These are phyloP conservation scores for Cairina moschata DNA, from an alignment of 2,113 vertebrate genomes.

Conservation along the genomic window DNA sequence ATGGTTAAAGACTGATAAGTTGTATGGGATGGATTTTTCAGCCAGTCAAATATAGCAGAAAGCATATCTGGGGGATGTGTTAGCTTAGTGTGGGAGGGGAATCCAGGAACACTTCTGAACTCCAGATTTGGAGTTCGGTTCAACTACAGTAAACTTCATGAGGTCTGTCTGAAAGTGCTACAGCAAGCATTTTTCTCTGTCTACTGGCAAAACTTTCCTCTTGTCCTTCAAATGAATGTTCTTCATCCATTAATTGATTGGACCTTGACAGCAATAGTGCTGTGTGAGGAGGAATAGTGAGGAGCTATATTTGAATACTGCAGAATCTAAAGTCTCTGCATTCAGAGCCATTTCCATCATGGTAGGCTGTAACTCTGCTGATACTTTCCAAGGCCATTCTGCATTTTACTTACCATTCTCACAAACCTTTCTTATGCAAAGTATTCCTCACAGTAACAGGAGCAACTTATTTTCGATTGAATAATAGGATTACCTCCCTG, in stretches of 20 bases:
- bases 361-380: neutral
- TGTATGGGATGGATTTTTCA: neutral
- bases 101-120: neutral
- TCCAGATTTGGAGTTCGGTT: neutral
- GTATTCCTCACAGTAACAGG: neutral
- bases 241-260: neutral
- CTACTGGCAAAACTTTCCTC: neutral
- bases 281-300: neutral
- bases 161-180: neutral
- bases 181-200: neutral
- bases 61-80: neutral
- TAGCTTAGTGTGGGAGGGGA: neutral
- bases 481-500: neutral
- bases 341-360: neutral
- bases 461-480: neutral
- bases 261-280: neutral
- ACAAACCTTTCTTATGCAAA: neutral
- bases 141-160: neutral
- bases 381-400: neutral
- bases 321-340: neutral
- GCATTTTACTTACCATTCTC: neutral
- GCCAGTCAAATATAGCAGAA: neutral
- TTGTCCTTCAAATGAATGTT: neutral
- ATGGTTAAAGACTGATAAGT: neutral
- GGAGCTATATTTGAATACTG: neutral